Evolutionary conservation across 30 jellyfish, hydroid and myxozoan species (phyloP).

Genomic region (Cassiopea andromeda): DNA sequence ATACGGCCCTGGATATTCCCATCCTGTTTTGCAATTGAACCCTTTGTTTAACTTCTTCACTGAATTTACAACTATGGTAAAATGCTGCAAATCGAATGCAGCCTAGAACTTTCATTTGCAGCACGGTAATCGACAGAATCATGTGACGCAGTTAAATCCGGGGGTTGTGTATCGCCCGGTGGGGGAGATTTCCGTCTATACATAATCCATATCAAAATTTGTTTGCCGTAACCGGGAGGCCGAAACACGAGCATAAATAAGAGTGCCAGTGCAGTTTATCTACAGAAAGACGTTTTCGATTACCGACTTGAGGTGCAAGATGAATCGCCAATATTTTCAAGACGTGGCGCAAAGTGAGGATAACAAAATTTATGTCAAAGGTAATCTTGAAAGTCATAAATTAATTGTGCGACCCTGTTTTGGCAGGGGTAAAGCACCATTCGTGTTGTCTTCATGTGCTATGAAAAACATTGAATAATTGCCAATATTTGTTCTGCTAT

Average conservation of each 20-base stretch:
- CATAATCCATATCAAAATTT: conserved; percentile 14
- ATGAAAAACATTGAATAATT: too few relatives aligned
- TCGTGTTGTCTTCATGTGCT: too few relatives aligned
- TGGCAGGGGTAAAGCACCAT: too few relatives aligned
- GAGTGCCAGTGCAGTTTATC: background rate
- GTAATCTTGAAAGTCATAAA: background rate
- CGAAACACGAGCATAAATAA: background rate
- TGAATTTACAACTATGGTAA: too few relatives aligned
- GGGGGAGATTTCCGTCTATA: conserved; percentile 46
- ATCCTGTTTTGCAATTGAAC: too few relatives aligned
- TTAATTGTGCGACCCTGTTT: too few relatives aligned
- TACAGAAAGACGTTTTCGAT: background rate
- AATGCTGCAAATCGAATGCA: too few relatives aligned
- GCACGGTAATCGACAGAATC: background rate
- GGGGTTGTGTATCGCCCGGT: conserved; percentile 5
- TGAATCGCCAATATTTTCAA: background rate
- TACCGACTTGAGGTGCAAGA: background rate
- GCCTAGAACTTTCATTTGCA: background rate
- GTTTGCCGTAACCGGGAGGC: conserved; percentile 24
- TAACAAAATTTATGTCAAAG: conserved; percentile 30
- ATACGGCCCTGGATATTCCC: too few relatives aligned
- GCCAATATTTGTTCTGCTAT: too few relatives aligned
- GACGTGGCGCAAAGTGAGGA: background rate
- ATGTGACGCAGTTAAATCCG: conserved; percentile 1
- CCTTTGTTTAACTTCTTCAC: too few relatives aligned